Conservation (phyloP, 2,113 vertebrate species). For the Laticauda colubrina region DNA sequence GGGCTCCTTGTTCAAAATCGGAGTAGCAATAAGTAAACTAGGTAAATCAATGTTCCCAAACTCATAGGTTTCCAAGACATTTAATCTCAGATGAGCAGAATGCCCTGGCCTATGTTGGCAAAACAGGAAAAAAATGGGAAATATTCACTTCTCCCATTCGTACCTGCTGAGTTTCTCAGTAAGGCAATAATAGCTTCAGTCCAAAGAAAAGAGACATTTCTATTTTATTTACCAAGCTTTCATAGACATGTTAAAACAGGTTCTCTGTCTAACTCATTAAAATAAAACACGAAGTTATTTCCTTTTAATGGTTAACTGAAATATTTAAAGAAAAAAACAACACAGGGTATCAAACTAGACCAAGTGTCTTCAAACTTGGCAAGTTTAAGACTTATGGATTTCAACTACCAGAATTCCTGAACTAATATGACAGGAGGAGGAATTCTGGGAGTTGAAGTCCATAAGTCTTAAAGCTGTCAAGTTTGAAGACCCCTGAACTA, state of each 20-base stretch:
- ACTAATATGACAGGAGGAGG: no score
- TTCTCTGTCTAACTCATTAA: background rate
- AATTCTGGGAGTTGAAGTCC: no score
- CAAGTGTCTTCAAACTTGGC: no score
- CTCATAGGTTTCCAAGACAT: background rate
- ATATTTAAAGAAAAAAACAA: background rate
- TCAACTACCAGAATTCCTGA: no score
- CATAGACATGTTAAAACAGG: background rate
- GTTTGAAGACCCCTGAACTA: no score
- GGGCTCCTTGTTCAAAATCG: background rate
- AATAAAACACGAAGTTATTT: background rate
- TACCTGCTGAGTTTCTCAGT: background rate
- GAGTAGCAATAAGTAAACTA: background rate
- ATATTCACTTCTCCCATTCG: background rate
- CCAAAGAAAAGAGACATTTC: background rate
- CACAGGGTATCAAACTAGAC: background rate
- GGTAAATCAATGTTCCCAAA: background rate
- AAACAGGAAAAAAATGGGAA: background rate
- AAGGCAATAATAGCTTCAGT: background rate
- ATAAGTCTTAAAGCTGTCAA: no score
- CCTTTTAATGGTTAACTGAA: background rate
- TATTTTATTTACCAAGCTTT: background rate
- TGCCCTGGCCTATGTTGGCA: background rate
- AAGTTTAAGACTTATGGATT: no score
- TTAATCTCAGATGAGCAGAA: background rate